A percentile compares a stretch with the other conserved stretches of the same genome.
phyloP scores from a whole-genome alignment of 2,888 invertebrate genomes.

The Panzeria rudis region DNA sequence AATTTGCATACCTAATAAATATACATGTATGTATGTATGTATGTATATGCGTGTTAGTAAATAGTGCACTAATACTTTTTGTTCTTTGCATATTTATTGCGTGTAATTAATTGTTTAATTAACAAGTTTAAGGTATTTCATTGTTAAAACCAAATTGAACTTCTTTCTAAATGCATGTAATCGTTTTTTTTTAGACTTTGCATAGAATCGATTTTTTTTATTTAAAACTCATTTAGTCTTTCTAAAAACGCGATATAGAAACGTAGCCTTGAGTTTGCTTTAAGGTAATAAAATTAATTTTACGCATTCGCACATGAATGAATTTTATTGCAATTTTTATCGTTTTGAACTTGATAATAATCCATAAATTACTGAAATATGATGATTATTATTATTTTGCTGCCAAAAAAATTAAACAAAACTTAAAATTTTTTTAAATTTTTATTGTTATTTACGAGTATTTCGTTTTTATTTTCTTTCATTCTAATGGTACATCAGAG shows the following conservation, averaged over 20 bases:
- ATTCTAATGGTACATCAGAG: not conserved
- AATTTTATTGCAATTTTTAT: constrained; percentile 59
- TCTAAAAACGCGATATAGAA: constrained; percentile 2
- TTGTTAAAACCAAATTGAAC: constrained; percentile 32
- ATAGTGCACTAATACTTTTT: no score
- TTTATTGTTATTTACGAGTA: constrained; percentile 4
- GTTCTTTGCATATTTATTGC: constrained; percentile 64
- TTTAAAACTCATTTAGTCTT: not conserved
- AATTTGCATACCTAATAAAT: no score
- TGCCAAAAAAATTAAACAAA: constrained; percentile 21
- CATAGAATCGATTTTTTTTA: constrained; percentile 35
- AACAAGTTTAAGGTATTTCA: constrained; percentile 68
- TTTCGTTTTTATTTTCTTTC: not conserved
- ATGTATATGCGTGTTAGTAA: not conserved
- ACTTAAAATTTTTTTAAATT: not conserved
- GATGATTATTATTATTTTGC: constrained; percentile 10
- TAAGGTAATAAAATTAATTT: constrained; percentile 41
- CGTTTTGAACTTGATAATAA: constrained; percentile 56
- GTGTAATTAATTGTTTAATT: constrained; percentile 71
- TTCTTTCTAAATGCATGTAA: constrained; percentile 41
- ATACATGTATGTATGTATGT: not conserved
- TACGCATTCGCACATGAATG: constrained; percentile 54
- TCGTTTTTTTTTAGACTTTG: constrained; percentile 9
- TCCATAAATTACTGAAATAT: constrained; percentile 35
- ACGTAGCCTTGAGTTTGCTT: constrained; percentile 47